phyloP scores from a whole-genome alignment of 2,797 vertebrate genomes.

The Myotis daubentonii region DNA sequence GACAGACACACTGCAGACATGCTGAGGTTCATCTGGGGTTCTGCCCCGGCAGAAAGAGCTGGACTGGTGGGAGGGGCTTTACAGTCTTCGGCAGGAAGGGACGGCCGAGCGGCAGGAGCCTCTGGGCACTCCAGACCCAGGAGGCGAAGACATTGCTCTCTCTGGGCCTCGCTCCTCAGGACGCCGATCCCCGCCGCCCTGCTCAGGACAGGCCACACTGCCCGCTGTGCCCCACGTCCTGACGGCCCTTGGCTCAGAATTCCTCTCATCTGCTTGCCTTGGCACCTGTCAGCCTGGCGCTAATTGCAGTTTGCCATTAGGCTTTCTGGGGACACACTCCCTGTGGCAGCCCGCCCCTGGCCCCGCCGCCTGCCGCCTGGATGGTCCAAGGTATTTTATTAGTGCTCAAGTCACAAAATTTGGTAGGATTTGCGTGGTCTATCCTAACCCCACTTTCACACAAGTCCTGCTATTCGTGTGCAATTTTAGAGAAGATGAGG shows the following conservation, averaged over 20 bases:
- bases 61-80: not conserved
- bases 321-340: not conserved
- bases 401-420: not conserved
- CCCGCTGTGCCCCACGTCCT: fast-evolving
- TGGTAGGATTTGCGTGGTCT: not conserved
- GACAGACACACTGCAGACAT: no score
- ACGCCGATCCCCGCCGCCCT: not conserved
- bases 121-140: not conserved
- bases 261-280: not conserved
- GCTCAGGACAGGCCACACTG: not conserved
- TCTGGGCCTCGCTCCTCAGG: not conserved
- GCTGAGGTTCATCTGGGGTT: not conserved
- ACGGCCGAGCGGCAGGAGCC: not conserved
- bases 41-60: not conserved
- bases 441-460: not conserved
- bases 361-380: not conserved
- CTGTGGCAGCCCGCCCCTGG: not conserved
- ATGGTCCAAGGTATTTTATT: not conserved
- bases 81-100: not conserved
- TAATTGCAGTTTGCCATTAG: not conserved
- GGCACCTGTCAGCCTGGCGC: not conserved
- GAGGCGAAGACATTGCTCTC: not conserved
- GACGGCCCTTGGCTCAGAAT: not conserved
- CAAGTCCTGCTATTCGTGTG: not conserved
- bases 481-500: not conserved